phyloP scores from a whole-genome alignment of 2,888 invertebrate genomes.

The Augiades crinisus region DNA sequence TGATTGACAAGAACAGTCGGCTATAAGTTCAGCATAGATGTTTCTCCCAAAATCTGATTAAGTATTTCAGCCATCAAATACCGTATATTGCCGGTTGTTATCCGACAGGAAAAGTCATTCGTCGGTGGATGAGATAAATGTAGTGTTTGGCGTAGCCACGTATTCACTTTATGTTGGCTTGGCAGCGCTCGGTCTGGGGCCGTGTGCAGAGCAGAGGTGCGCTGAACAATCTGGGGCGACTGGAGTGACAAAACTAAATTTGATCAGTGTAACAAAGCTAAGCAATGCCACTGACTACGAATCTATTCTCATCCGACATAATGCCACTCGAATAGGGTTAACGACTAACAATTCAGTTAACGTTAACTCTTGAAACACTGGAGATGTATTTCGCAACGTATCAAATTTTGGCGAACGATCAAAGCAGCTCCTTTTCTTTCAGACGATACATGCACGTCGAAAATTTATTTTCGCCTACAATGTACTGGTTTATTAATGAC shows the following conservation, averaged over 20 bases:
- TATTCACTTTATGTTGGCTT: constrained; percentile 57
- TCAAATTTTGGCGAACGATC: constrained; percentile 27
- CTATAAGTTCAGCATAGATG: neutral
- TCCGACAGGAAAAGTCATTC: constrained; percentile 60
- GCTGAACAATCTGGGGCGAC: constrained; percentile 74
- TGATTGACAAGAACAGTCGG: neutral
- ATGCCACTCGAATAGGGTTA: constrained; percentile 25
- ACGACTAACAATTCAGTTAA: constrained; percentile 25
- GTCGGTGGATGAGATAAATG: constrained; percentile 58
- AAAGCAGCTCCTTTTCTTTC: constrained; percentile 25
- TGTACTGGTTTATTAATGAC: constrained; percentile 16
- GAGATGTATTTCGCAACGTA: constrained; percentile 14
- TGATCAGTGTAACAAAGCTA: constrained; percentile 71
- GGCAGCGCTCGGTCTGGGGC: constrained; percentile 68
- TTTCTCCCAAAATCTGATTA: neutral
- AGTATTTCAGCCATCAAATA: constrained; percentile 8
- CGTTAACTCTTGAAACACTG: constrained; percentile 24
- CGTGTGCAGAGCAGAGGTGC: constrained; percentile 72
- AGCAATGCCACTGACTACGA: constrained; percentile 56
- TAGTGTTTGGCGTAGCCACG: constrained; percentile 56
- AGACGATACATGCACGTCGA: constrained; percentile 3
- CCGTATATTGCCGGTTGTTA: constrained; percentile 38
- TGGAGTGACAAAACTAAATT: constrained; percentile 81
- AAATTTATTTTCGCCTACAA: constrained; percentile 22
- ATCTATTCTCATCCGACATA: constrained; percentile 34